These are phyloP conservation scores for Palythoa caribaeorum DNA, from an alignment of 92 coral and sea anemone species.

Conservation along the genomic window DNA sequence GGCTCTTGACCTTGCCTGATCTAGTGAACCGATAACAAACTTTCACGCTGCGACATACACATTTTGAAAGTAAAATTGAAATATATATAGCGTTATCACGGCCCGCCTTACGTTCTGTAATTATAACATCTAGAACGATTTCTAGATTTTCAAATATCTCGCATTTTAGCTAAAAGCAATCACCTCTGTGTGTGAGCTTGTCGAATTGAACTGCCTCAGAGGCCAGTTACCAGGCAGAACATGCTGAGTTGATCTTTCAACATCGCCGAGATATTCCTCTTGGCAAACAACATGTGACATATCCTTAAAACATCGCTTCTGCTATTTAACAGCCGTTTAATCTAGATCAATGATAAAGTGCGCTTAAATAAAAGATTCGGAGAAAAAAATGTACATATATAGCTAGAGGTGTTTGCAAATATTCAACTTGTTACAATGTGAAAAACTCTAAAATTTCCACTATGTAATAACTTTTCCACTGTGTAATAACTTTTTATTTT, in stretches of 20 bases:
- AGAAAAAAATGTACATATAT: too few species aligned
- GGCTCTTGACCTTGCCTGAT: slow-evolving; percentile 37
- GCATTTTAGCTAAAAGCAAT: neutral
- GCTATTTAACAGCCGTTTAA: too few species aligned
- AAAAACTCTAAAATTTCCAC: too few species aligned
- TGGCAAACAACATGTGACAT: slow-evolving; percentile 22
- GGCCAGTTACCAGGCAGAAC: neutral
- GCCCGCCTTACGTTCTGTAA: slow-evolving; percentile 4
- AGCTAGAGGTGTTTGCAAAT: too few species aligned
- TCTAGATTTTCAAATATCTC: neutral
- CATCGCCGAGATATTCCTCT: neutral
- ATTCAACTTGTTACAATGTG: too few species aligned
- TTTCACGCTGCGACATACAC: neutral
- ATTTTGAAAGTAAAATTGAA: neutral
- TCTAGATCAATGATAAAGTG: too few species aligned
- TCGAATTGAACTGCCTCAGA: neutral
- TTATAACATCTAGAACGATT: neutral
- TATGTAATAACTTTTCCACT: too few species aligned
- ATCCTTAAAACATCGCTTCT: neutral
- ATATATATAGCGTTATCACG: neutral
- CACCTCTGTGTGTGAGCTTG: slow-evolving; percentile 9
- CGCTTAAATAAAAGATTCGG: too few species aligned
- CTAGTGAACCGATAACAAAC: neutral
- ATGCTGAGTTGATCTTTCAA: slow-evolving; percentile 37
- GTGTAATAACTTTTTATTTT: too few species aligned